Percentiles rank a stretch among this genome's conserved stretches.
Conservation (phyloP, 2,888 invertebrate species). For the Eupithecia centaureata region DNA sequence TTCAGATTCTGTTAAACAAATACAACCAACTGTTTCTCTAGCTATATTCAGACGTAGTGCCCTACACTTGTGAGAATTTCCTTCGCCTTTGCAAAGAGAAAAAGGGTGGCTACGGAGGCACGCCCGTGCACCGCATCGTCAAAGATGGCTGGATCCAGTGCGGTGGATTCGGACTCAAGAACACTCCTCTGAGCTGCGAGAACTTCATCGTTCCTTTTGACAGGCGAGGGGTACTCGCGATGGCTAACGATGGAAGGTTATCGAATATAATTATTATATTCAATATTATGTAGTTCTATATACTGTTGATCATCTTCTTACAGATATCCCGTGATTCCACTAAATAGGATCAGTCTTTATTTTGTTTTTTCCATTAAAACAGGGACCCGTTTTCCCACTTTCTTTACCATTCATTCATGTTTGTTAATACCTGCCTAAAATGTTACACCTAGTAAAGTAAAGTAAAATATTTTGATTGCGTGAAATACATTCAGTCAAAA, state of each 20-base stretch:
- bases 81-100: slow-evolving; percentile 78
- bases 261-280: neutral
- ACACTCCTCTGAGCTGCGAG: slow-evolving; percentile 84
- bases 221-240: slow-evolving; percentile 87
- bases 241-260: slow-evolving; percentile 87
- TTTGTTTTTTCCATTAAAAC: too few species aligned
- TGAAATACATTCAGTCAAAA: too few species aligned
- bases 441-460: too few species aligned
- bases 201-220: slow-evolving; percentile 87
- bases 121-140: slow-evolving; percentile 86
- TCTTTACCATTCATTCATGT: too few species aligned
- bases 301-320: too few species aligned
- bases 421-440: too few species aligned
- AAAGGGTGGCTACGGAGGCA: slow-evolving; percentile 80
- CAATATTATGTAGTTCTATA: too few species aligned
- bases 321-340: too few species aligned
- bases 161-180: slow-evolving; percentile 80
- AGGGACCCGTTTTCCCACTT: too few species aligned
- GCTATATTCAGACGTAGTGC: slow-evolving; percentile 85
- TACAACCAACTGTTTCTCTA: slow-evolving; percentile 49
- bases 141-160: slow-evolving; percentile 89
- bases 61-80: slow-evolving; percentile 84
- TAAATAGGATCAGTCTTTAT: too few species aligned
- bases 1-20: neutral
- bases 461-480: too few species aligned